Base-by-base conservation (phyloP, 2,113 vertebrate species). In the Lichenostomus cassidix region DNA sequence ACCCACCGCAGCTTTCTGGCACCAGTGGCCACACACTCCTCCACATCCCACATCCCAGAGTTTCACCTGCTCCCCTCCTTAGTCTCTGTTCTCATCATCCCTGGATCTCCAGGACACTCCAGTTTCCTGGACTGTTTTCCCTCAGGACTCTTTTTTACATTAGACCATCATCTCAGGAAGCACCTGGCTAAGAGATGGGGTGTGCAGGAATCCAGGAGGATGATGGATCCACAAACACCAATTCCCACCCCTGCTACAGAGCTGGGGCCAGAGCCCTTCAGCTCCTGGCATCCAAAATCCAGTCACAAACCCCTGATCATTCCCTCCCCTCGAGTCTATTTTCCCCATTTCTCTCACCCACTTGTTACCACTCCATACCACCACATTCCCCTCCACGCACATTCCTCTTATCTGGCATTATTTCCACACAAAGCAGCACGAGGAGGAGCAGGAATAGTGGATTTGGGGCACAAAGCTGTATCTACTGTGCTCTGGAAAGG, bases 381-480 rank as follows among this genome's bases (percentile, higher is more conserved):
- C 23, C 5, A 2, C 81, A 35, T 59, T 29, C 71, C 24, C 3
- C 1, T 55, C 71, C 29, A 0, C 1, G 55, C 42, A 20, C 31
- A 2, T 29, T 31, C 33, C 44, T 73, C 80, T 71, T 11, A 5
- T 5, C 67, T 50, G 14, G 1, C 18, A 5, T 42, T 15, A 15
- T 68, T 59, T 44, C 12, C 8, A 1, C 1, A 5, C 27, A 14
- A 10, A 71, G 62, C 82, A 67, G 65, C 69, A 42, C 13, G 25
- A 17, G 33, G 15, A 83, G 31, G 49, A 77, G 11, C 59, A 77
- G 47, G 46, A 77, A 16, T 0, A 4, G 44, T 1, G 7, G 24
- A 10, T 25, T 39, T 3, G 4, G 53, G 3, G 35, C 5, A 1
- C 65, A 49, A n/a, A 77, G 33, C 50, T 6, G 0, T 1, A 23